Conservation (phyloP, 2,888 invertebrate species). For the Trilocha varians region DNA sequence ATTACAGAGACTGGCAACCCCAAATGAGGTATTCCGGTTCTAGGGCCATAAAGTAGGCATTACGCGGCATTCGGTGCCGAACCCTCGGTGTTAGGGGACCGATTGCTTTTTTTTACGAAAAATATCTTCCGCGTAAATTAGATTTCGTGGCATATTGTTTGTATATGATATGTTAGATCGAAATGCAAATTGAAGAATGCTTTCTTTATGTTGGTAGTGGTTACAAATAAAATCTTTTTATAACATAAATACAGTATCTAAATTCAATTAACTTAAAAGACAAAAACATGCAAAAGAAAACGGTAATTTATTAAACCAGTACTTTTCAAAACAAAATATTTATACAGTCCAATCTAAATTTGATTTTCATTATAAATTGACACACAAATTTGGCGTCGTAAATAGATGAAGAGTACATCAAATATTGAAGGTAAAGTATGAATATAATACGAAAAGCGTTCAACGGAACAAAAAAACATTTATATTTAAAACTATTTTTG, state of each 20-base stretch:
- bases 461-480: not conserved
- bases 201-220: no score
- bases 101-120: not conserved
- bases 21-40: conserved; percentile 43
- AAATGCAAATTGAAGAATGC: not conserved
- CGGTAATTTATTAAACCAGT: no score
- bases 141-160: not conserved
- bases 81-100: conserved; percentile 23
- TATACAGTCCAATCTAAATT: no score
- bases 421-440: not conserved
- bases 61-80: conserved; percentile 33
- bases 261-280: no score
- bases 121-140: not conserved
- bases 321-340: no score
- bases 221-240: no score
- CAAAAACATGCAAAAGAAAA: no score
- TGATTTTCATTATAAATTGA: not conserved
- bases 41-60: conserved; percentile 54
- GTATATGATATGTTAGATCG: not conserved
- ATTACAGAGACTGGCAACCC: conserved; percentile 49
- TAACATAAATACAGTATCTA: no score
- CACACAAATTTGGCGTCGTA: not conserved
- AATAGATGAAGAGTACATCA: not conserved
- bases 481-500: not conserved
- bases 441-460: not conserved